phyloP scores from a whole-genome alignment of 2,888 invertebrate species.

The Keiferia lycopersicella region DNA sequence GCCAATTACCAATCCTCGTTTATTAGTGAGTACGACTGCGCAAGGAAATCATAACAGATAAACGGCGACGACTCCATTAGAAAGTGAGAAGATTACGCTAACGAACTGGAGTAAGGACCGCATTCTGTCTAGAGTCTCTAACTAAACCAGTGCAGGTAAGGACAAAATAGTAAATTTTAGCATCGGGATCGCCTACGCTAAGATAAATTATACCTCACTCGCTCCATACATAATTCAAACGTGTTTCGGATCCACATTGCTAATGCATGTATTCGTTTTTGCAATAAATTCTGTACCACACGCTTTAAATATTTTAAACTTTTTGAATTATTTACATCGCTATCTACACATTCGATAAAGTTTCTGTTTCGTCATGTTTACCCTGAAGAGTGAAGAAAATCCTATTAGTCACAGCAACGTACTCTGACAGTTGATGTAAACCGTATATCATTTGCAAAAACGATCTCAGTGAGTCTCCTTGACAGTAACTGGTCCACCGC shows the following conservation, averaged over 20 bases:
- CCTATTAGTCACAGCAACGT: constrained; percentile 41
- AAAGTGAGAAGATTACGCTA: constrained; percentile 64
- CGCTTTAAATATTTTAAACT: constrained; percentile 22
- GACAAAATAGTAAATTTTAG: constrained; percentile 60
- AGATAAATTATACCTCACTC: constrained; percentile 52
- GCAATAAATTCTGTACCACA: constrained; percentile 47
- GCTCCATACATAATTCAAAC: constrained; percentile 62
- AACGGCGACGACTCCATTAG: constrained; percentile 52
- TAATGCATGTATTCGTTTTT: constrained; percentile 62
- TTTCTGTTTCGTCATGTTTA: background rate
- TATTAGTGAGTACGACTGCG: background rate
- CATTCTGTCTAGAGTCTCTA: constrained; percentile 30
- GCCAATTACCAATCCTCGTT: constrained; percentile 3
- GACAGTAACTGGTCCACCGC: constrained; percentile 68
- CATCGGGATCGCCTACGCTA: constrained; percentile 61
- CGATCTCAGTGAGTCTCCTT: constrained; percentile 63
- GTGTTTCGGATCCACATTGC: constrained; percentile 49
- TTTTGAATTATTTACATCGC: background rate
- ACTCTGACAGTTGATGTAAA: constrained; percentile 62
- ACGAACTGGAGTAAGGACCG: constrained; percentile 55
- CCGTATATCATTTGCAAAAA: constrained; percentile 69
- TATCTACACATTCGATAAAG: background rate
- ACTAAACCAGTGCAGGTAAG: constrained; percentile 49
- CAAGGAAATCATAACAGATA: constrained; percentile 51
- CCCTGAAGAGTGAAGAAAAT: constrained; percentile 41